Percentiles rank a stretch among this genome's conserved stretches.
phyloP scores from a whole-genome alignment of 2,797 vertebrate species.

The Enteromius mattozi region DNA sequence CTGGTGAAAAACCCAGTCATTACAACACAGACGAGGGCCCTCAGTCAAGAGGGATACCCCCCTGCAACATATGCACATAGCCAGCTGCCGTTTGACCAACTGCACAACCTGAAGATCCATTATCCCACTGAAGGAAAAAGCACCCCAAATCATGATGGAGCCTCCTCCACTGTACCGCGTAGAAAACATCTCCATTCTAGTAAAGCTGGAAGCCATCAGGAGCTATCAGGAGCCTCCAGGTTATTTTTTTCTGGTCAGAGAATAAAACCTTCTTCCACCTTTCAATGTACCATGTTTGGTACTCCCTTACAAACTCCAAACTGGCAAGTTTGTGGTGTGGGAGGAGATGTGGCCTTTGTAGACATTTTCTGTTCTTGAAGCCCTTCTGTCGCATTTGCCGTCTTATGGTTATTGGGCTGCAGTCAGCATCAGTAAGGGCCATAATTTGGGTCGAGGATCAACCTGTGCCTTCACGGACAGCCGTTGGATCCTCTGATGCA shows the following conservation, averaged over 20 bases:
- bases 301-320: neutral
- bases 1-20: too few species aligned
- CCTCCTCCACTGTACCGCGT: too few species aligned
- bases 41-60: too few species aligned
- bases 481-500: neutral
- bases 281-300: neutral
- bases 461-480: neutral
- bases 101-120: too few species aligned
- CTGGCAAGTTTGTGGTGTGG: neutral
- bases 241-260: neutral
- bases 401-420: neutral
- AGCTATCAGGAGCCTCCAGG: neutral
- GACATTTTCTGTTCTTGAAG: neutral
- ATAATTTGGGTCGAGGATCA: neutral
- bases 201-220: too few species aligned
- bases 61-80: too few species aligned
- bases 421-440: neutral
- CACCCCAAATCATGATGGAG: too few species aligned
- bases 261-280: neutral
- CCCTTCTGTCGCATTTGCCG: neutral
- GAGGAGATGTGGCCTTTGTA: too few species aligned
- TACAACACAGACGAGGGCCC: too few species aligned
- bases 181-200: too few species aligned
- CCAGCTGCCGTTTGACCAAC: too few species aligned
- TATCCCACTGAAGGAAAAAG: too few species aligned